Base-by-base conservation (phyloP, 2,888 invertebrate species). In the Lepidochrysops patricia region DNA sequence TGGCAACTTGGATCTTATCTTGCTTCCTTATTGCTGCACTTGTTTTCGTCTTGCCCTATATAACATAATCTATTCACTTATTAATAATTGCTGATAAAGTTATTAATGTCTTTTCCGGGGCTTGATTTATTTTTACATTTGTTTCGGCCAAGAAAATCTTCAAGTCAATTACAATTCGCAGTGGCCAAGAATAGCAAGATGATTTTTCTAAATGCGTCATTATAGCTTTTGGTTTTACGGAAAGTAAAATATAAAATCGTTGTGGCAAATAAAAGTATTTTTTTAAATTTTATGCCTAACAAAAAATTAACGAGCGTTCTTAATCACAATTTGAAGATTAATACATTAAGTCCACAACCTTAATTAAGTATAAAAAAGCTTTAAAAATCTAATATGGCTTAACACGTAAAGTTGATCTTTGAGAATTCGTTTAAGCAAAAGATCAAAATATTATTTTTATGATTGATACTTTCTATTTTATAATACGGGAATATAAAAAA, bases 21-120 rank as follows among this genome's bases (percentile, higher is more conserved):
- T 13, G 12, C 50, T 50, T 50, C 50, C 50, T 26, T 50, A 50
- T 26, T 50, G 50, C 26, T 26, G 50, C 26, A 50, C 50, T 50
- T n/a, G 26, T 13, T 50, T 29, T 50, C n/a, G 6, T 26, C 26
- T 25, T 26, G 50, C n/a, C 26, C 50, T 50, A 26, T n/a, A 12
- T 43, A 43, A 13, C 25, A 25, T n/a, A 43, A 26, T 50, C 4
- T 13, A 37, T 37, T 26, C 50, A 26, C 7, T 26, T 6, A 26
- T 26, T 50, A 26, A 50, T 50, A 26, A 50, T 26, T 13, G 3
- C 26, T 26, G 26, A 23, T 43, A 43, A 43, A 26, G 50, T 50
- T 50, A 1, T 26, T 50, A 25, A 26, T 50, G n/a, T 50, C 26
- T 37, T n/a, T 50, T 50, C 50, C 50, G 50, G 43, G 9, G 2